Base-by-base conservation (phyloP, 2,797 vertebrate genomes). In the Cygnus olor region DNA sequence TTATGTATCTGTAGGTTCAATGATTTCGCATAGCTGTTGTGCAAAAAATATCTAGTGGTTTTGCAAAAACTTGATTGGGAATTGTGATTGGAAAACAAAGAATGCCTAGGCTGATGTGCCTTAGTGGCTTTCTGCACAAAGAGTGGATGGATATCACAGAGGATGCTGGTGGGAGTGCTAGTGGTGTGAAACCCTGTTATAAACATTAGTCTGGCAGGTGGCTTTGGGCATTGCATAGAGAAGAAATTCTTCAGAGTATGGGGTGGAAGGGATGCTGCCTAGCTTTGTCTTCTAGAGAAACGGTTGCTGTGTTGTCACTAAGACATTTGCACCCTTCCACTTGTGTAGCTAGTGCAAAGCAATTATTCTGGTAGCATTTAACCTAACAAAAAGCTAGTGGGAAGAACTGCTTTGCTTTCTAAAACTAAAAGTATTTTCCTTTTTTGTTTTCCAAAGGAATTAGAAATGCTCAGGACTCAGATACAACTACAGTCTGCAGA, bases 401-500 rank as follows among this genome's bases (percentile, higher is more conserved):
- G 36, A 71, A 13, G 45, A 49, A 70, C 8, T 27, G 18, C 28
- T 8, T 73, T 40, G 18, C 24, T 66, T 42, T 19, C 30, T 53
- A 18, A 12, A n/a, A 74, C 21, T 3, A 5, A 4, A 69, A 27
- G 2, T 24, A 14, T 56, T 40, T 58, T 65, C 64, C 78, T 45
- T 25, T 20, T 91, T 96, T 74, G 95, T 72, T 89, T 64, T 91
- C 91, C 28, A 24, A 94, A 99, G 99, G 99, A 99, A 81, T 72
- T 99, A 63, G 98, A 99, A 94, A 68, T 93, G 36, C 97, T 99
- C 90, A 98, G 97, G 95, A 97, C 94, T 93, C 98, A 98, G 93
- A 92, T 99, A 78, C 97, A 98, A 44, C 96, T 98, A 19, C 98
- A 99, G 95, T 96, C 97, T 32, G 49, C 94, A 44, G 99, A 99